These are phyloP conservation scores for Bolinopsis microptera DNA, from an alignment of 37 sponge, comb jelly and placozoan genomes.

Conservation along the genomic window DNA sequence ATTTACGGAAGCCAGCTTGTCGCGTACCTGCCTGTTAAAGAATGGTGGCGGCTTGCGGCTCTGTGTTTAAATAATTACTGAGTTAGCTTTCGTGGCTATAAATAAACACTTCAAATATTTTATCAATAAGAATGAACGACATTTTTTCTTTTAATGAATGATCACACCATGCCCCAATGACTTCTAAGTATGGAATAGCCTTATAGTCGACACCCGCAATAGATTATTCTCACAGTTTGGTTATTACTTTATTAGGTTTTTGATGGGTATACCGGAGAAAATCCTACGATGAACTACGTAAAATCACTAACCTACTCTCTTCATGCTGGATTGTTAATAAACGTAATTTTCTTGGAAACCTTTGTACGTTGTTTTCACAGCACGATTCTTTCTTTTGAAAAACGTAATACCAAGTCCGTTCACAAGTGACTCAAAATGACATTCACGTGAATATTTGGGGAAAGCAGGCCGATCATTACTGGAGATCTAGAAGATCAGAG, in stretches of 20 bases:
- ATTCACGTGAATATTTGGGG: no score
- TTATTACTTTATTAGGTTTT: neutral
- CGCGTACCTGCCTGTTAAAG: neutral
- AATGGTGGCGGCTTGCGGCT: neutral
- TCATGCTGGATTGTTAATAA: no score
- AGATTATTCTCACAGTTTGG: neutral
- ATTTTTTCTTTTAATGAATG: neutral
- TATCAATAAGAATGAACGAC: neutral
- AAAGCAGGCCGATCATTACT: no score
- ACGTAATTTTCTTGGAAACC: no score
- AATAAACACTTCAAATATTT: neutral
- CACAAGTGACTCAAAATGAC: no score
- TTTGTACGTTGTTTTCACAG: no score
- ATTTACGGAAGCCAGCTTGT: neutral
- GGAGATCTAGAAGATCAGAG: no score
- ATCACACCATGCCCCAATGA: neutral
- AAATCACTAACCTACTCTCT: no score
- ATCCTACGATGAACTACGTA: no score
- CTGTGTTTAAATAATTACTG: neutral
- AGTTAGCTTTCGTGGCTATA: neutral
- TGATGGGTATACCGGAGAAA: no score
- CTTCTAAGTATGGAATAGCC: neutral
- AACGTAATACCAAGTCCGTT: no score
- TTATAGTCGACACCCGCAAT: neutral
- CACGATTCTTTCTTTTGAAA: no score